Evolutionary conservation across 2,113 vertebrate genomes (phyloP).

Genomic region (Labrus mixtus): DNA sequence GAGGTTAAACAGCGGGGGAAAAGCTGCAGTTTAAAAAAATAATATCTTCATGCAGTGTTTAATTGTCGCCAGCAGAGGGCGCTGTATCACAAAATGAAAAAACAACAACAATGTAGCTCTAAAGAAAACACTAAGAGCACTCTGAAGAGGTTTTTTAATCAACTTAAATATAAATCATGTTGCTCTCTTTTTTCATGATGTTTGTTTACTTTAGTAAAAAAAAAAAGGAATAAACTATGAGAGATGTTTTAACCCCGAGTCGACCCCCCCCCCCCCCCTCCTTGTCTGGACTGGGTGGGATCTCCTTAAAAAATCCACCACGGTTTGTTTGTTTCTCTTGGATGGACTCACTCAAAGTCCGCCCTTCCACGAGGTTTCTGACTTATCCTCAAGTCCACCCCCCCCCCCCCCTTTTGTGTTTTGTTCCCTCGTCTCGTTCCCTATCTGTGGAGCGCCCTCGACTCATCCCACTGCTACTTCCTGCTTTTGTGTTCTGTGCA

Average conservation of each 20-base stretch:
- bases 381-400: background rate
- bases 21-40: no score
- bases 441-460: constrained; percentile 3
- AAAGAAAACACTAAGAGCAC: background rate
- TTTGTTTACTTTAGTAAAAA: background rate
- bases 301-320: background rate
- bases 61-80: constrained; percentile 57
- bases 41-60: background rate
- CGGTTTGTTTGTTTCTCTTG: constrained; percentile 34
- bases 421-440: constrained; percentile 17
- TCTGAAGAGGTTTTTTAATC: background rate
- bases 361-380: constrained; percentile 3
- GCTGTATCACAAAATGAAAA: background rate
- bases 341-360: background rate
- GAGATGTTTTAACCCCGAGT: background rate
- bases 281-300: background rate
- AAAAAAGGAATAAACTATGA: background rate
- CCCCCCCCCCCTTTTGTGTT: constrained; percentile 12
- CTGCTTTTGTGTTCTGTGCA: constrained; percentile 50
- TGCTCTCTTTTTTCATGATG: background rate
- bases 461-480: constrained; percentile 33
- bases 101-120: no score
- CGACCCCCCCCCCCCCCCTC: background rate
- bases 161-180: background rate
- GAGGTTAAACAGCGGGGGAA: no score